A percentile compares a stretch with the other conserved stretches of the same genome.
Conservation (phyloP, 2,888 invertebrate genomes). For the Aporophyla nigra region DNA sequence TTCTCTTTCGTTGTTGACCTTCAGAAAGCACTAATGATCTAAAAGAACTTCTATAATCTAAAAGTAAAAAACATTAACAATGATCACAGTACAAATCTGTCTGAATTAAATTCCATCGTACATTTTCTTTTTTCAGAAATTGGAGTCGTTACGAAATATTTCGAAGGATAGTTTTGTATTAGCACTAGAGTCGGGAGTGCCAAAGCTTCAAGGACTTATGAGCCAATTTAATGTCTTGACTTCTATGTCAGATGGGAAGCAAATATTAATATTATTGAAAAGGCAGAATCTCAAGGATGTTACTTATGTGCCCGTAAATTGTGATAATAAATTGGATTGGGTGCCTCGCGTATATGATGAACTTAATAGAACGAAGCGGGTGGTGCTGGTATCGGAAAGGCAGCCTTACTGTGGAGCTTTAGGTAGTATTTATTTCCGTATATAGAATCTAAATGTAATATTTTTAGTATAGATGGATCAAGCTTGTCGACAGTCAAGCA, state of each 20-base stretch:
- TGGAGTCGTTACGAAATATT: slow-evolving; percentile 66
- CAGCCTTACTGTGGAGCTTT: slow-evolving; percentile 76
- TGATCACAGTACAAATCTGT: not conserved
- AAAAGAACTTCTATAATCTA: too few species aligned
- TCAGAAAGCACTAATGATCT: too few species aligned
- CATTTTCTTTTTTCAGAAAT: slow-evolving; percentile 73
- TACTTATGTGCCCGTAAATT: slow-evolving; percentile 72
- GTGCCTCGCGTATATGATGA: slow-evolving; percentile 71
- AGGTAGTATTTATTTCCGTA: slow-evolving; percentile 65
- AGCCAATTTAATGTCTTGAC: slow-evolving; percentile 73
- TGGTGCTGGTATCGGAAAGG: slow-evolving; percentile 76
- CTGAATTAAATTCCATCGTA: slow-evolving; percentile 12
- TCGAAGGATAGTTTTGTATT: slow-evolving; percentile 73
- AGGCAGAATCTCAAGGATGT: slow-evolving; percentile 60
- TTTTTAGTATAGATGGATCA: not conserved
- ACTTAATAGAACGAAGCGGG: slow-evolving; percentile 71
- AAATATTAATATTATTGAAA: slow-evolving; percentile 73
- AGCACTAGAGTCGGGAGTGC: slow-evolving; percentile 70
- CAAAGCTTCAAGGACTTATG: slow-evolving; percentile 65
- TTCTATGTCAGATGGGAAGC: slow-evolving; percentile 73
- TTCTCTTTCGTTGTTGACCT: not conserved
- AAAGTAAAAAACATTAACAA: not conserved
- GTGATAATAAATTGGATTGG: slow-evolving; percentile 77
- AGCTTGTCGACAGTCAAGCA: not conserved
- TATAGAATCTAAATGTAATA: not conserved